Base-by-base conservation (phyloP, 2,797 vertebrate species). In the Alca torda region DNA sequence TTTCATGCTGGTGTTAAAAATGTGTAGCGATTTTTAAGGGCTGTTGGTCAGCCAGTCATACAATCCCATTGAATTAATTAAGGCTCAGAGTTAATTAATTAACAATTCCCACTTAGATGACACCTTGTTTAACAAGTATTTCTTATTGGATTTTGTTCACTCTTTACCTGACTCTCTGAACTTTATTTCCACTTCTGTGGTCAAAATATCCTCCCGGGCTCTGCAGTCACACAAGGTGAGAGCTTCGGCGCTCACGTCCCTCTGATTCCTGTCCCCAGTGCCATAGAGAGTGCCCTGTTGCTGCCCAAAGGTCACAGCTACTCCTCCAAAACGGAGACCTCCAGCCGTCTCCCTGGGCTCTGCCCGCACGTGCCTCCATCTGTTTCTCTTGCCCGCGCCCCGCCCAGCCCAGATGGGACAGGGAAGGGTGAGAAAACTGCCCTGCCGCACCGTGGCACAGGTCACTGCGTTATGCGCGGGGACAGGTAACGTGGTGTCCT, bases 401-500 rank as follows among this genome's bases (percentile, higher is more conserved):
- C 1, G 1, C 65, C 24, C 8, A 33, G 51, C 1, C 39, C 39
- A 41, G 6, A 3, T 10, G 26, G 0, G 4, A 45, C 4, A 13
- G 11, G 12, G 39, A 48, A 35, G 28, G 23, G 57, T 6, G 31
- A 53, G 15, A 21, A 20, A 35, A 26, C 21, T 11, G 46, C 37
- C 64, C 41, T 11, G 45, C 61, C 26, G 2, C n/a, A 5, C 30
- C 8, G 4, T 17, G 78, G 30, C 74, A 45, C 0, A 0, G 21
- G 16, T 11, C 53, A 5, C 5, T 54, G 43, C 6, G 0, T 0
- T 0, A 0, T 1, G 13, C 11, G 14, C 25, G 33, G 68, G 54
- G 46, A 50, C 50, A 35, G 70, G 50, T 5, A n/a, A 37, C 0
- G 3, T 3, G 48, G 8, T 30, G 86, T 64, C 65, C 77, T 54